Evolutionary conservation across 2,888 invertebrate species (phyloP).

Genomic region (Macrophya alboannulata): DNA sequence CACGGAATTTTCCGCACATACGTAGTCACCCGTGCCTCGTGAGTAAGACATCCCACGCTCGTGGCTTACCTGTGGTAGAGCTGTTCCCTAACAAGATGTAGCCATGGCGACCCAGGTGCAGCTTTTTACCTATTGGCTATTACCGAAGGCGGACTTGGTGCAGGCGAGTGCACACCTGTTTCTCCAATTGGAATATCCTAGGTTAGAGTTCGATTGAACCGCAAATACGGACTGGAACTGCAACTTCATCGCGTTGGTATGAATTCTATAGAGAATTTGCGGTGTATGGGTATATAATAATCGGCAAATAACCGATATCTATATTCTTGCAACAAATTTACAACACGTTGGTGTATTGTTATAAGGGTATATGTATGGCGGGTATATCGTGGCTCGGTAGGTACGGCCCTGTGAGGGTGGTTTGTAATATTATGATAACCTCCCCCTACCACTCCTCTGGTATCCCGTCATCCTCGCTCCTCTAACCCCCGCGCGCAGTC

Average conservation of each 20-base stretch:
- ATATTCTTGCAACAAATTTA: conserved; percentile 18
- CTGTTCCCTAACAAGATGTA: conserved; percentile 34
- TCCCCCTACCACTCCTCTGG: conserved; percentile 68
- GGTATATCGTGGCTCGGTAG: conserved; percentile 67
- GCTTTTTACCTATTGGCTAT: conserved; percentile 37
- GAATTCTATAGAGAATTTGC: background rate
- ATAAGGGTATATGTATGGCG: background rate
- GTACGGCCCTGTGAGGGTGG: conserved; percentile 76
- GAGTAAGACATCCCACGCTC: background rate
- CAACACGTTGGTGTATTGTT: background rate
- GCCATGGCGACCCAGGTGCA: conserved; percentile 34
- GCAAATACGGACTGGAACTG: background rate
- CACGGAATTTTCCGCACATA: background rate
- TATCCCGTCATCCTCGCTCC: conserved; percentile 60
- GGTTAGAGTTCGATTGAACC: background rate
- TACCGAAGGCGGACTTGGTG: background rate
- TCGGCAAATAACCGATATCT: conserved; percentile 23
- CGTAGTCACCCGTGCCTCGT: background rate
- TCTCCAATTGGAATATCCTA: background rate
- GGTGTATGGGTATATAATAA: background rate
- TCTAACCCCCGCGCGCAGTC: conserved; percentile 63
- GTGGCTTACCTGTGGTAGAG: background rate
- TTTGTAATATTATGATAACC: conserved; percentile 80
- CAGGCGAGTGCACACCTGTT: background rate
- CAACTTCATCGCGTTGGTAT: background rate